Evolutionary conservation across 2,888 invertebrate species (phyloP), one percentile per base, ranked within the genome.

Genomic region (Yponomeuta plumbellus): DNA sequence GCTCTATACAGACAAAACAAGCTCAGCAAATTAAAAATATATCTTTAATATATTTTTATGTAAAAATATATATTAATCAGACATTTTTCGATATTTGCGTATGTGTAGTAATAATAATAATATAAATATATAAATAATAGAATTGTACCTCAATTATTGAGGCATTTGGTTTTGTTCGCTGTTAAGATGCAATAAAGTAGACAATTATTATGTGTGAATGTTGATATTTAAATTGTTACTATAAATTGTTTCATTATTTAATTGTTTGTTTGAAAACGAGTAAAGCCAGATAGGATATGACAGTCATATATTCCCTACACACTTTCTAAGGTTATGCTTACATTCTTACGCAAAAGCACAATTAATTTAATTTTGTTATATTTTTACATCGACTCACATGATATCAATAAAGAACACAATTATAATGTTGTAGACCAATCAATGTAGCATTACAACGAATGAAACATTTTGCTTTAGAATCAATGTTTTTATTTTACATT

Each of bases 1-100:
- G 17, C 44, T 52, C 17, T 17, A 52, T 81, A 84, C 82, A 83
- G 84, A 84, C 75, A 74, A 72, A 78, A 72, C 69, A 68, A 64
- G 44, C 44, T 17, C 44, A 17, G 44, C 34, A 34, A 34, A 34
- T 34, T 34, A 34, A 34, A 6, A 34, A 34, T 34, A 34, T 34
- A 8, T 34, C 17, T 17, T 17, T 3, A 13, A 17, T 52, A 52
- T 52, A 17, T 52, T 52, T 8, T 52, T 52, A 13, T 13, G 17
- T 52, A 17, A 52, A 52, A 52, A 52, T 52, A 52, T 52, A 52
- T 34, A 34, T 34, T 34, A 34, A 34, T 34, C 34, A 34, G 34
- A 34, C 8, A 34, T 34, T 34, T 34, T 34, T 34, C 34, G 34
- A 34, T 34, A 34, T 34, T 34, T 34, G 5, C 34, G 34, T 34